phyloP scores from a whole-genome alignment of 2,797 vertebrate species.

The Buphagus erythrorhynchus region DNA sequence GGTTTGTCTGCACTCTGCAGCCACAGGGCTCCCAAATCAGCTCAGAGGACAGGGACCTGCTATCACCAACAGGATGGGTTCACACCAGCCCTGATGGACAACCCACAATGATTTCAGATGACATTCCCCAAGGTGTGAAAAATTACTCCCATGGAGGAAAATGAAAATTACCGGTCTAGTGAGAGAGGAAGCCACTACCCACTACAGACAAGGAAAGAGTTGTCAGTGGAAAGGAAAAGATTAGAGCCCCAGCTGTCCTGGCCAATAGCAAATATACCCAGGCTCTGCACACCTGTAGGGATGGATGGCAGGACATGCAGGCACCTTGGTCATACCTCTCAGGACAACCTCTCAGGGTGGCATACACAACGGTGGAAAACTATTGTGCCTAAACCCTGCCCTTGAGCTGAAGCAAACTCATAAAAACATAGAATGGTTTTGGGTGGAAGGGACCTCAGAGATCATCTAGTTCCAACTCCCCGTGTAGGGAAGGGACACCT shows the following conservation, averaged over 20 bases:
- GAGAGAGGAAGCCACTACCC: background rate
- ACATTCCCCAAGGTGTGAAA: background rate
- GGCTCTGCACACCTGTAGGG: background rate
- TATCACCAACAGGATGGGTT: background rate
- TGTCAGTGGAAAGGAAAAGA: background rate
- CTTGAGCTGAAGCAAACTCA: background rate
- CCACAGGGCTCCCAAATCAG: background rate
- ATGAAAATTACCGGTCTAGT: background rate
- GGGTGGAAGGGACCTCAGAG: background rate
- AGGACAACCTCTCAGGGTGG: background rate
- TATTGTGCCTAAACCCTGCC: background rate
- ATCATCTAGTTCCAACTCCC: background rate
- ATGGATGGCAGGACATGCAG: background rate
- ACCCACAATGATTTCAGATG: background rate
- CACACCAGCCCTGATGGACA: background rate
- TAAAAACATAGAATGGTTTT: background rate
- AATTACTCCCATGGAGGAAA: background rate
- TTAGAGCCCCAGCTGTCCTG: background rate
- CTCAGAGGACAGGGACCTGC: background rate
- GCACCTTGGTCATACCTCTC: background rate
- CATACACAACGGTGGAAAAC: accelerated
- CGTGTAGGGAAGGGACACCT: background rate
- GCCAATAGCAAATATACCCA: accelerated
- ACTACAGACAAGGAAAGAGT: background rate
- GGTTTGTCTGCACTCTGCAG: background rate